Evolutionary conservation across 2,113 vertebrate genomes (phyloP), one percentile per base, ranked within the genome.

Genomic region (Paratilapia polleni): DNA sequence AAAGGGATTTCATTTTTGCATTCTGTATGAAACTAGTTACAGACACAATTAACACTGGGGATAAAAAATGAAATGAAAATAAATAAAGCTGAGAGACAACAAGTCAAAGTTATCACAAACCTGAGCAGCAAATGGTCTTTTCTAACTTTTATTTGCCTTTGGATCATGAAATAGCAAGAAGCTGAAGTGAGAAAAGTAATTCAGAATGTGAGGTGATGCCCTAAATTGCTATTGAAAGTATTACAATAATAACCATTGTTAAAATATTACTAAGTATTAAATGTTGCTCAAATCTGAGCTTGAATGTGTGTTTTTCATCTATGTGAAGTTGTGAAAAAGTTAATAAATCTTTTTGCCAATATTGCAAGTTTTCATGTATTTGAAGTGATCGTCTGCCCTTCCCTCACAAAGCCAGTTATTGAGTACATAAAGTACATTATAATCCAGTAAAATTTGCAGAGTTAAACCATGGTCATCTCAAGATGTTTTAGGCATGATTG

Each of bases 51-150:
- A 90, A 83, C n/a, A 64, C 5, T 59, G 63, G 24, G 57, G 60
- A 64, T 66, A 80, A 78, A n/a, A 80, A 87, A 41, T 79, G 20
- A 56, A 88, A 83, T 86, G 73, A 92, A 87, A 89, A 79, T 66
- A 74, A 92, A 88, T 84, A 62, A 81, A 70, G n/a, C 77, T 57
- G 59, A 84, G 78, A 62, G 61, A 81, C 81, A 86, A 88, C 61
- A 76, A 47, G 36, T 43, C 28, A 2, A 83, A 57, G 26, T 83
- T 64, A 59, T 75, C 41, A 24, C 54, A 86, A 81, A 80, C 78
- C 49, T 56, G 43, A 85, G 41, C 31, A 79, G 57, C 20, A 17
- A 58, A 82, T 56, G 61, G 47, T 63, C 10, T 62, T 64, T 62
- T 47, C 41, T 20, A 60, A 52, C n/a, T 61, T 77, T 70, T 63